Evolutionary conservation across 2,113 vertebrate genomes (phyloP).

Genomic region (Axis porcinus): DNA sequence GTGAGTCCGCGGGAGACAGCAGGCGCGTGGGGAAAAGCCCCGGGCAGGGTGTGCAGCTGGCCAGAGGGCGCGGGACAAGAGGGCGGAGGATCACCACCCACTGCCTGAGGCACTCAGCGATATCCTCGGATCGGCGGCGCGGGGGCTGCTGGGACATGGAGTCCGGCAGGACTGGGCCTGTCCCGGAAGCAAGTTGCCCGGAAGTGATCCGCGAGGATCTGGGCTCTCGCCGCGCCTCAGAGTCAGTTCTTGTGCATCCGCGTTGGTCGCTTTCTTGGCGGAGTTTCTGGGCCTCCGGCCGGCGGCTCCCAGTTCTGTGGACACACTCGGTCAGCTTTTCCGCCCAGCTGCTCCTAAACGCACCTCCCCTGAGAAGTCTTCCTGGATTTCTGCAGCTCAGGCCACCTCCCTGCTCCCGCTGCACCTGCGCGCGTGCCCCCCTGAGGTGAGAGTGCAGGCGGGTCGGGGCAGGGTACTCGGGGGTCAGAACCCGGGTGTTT

Average conservation of each 20-base stretch:
- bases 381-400: background rate
- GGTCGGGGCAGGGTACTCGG: background rate
- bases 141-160: background rate
- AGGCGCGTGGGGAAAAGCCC: background rate
- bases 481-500: background rate
- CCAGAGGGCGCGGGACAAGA: too few species aligned
- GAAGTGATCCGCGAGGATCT: background rate
- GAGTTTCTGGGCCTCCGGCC: too few species aligned
- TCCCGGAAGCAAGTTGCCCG: background rate
- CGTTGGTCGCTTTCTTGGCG: too few species aligned
- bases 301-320: background rate
- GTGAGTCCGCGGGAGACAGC: background rate
- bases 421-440: background rate
- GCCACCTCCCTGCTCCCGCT: too few species aligned
- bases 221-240: fast-evolving
- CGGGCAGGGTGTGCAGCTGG: background rate
- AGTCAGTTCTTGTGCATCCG: fast-evolving
- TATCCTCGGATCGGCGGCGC: fast-evolving
- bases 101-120: fast-evolving
- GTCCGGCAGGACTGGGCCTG: background rate
- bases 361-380: background rate
- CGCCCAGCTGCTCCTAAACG: background rate
- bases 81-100: fast-evolving
- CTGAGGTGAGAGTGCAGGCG: background rate
- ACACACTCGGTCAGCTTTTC: background rate